Base-by-base conservation (phyloP, 2,113 vertebrate genomes). In the Myanophis thanlyinensis region DNA sequence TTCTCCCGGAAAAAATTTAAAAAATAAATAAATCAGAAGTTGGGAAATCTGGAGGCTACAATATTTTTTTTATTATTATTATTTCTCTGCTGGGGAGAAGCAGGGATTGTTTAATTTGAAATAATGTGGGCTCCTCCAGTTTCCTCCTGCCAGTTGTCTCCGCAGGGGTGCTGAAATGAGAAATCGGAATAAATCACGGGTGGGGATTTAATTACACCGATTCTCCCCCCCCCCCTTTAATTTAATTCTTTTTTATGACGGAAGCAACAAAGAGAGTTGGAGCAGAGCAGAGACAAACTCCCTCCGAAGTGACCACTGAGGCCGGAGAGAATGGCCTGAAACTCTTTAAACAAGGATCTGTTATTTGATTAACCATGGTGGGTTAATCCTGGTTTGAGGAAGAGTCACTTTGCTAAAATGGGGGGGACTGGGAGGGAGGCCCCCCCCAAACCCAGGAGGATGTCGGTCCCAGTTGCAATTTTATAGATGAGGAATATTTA, bases 1-100 rank as follows among this genome's bases (percentile, higher is more conserved):
- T 59, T 54, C 18, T 18, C 2, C 15, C 10, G 7, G 3, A 1
- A 35, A 20, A n/a, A 8, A n/a, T n/a, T n/a, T n/a, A n/a, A 0
- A 25, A 27, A 20, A 5, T 15, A n/a, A n/a, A n/a, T n/a, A n/a
- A n/a, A 59, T 11, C 25, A 56, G 48, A 15, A 73, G 47, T 23
- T 51, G 11, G 47, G 18, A 56, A 56, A 18, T 91, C 22, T 25
- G 6, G 80, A 86, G 35, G 3, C 84, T 47, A 40, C 90, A 20
- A n/a, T n/a, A 52, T 51, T 56, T 51, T 13, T 47, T 3, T 30
- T 27, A 8, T 20, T 6, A 46, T 47, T 85, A 1, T 46, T 23
- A 44, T 46, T 44, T 25, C 8, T 40, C n/a, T n/a, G 49, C 22
- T 44, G 52, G 52, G 23, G 20, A 87, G 47, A 15, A 49, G 35